These are phyloP conservation scores for Drosophila buzzatii DNA, from an alignment of 2,888 invertebrate genomes.

Conservation along the genomic window DNA sequence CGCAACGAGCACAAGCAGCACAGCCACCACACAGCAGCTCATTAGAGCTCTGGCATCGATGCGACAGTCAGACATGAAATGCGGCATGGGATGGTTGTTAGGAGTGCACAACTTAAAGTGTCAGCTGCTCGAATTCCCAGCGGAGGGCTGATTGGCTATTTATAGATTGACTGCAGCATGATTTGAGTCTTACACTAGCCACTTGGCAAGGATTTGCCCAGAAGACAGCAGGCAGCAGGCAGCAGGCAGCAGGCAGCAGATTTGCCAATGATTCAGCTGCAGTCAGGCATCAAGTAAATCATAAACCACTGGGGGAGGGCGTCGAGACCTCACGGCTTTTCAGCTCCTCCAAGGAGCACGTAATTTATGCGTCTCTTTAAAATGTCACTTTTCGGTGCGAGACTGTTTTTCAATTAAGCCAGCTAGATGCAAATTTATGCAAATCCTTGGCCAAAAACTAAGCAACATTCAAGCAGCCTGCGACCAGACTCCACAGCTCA, in stretches of 20 bases:
- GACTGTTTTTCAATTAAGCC: slow-evolving; percentile 75
- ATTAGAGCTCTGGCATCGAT: slow-evolving; percentile 63
- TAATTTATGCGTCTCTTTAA: slow-evolving; percentile 79
- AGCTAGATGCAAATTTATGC: slow-evolving; percentile 76
- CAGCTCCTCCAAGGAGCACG: slow-evolving; percentile 31
- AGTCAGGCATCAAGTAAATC: slow-evolving; percentile 79
- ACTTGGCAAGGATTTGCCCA: slow-evolving; percentile 33
- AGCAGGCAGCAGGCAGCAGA: slow-evolving; percentile 68
- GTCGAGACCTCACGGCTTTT: slow-evolving; percentile 7
- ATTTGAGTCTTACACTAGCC: slow-evolving; percentile 9
- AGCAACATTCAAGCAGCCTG: slow-evolving; percentile 64
- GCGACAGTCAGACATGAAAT: slow-evolving; percentile 56
- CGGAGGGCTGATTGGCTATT: slow-evolving; percentile 35
- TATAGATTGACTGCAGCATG: slow-evolving; percentile 31
- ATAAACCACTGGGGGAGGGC: slow-evolving; percentile 49
- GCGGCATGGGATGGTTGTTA: slow-evolving; percentile 12
- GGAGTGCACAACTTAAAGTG: slow-evolving; percentile 18
- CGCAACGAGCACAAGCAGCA: neutral
- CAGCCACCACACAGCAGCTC: slow-evolving; percentile 51
- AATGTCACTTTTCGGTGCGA: slow-evolving; percentile 67
- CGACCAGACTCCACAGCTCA: slow-evolving; percentile 29
- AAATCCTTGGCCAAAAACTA: slow-evolving; percentile 78
- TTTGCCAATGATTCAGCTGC: slow-evolving; percentile 81
- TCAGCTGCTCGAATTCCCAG: slow-evolving; percentile 52
- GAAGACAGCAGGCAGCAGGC: slow-evolving; percentile 52